Percentiles rank a stretch among this genome's conserved stretches.
Evolutionary conservation across 2,113 vertebrate genomes (phyloP).

Genomic region (Balaenoptera acutorostrata): DNA sequence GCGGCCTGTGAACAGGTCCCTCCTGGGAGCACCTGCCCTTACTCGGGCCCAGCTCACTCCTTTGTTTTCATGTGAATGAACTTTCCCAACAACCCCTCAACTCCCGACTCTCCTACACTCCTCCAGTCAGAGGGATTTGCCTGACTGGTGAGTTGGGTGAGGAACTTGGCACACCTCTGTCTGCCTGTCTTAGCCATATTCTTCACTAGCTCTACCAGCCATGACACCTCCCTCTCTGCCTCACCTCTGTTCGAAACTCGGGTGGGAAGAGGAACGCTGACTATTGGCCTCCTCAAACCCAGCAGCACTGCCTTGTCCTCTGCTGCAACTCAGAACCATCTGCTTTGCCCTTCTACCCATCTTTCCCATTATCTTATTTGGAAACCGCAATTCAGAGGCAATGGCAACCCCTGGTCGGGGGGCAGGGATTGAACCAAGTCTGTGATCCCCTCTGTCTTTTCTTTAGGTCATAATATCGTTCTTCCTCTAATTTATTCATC

Average conservation of each 20-base stretch:
- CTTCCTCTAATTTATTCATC: neutral
- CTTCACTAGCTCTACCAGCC: neutral
- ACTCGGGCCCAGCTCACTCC: neutral
- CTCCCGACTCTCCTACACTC: neutral
- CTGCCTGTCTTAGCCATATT: neutral
- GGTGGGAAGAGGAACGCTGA: accelerated
- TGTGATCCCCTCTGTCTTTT: neutral
- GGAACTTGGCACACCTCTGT: neutral
- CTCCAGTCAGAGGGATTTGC: neutral
- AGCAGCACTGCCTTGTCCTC: accelerated
- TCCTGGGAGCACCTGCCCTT: neutral
- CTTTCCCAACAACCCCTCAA: neutral
- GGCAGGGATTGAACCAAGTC: neutral
- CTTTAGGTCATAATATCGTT: neutral
- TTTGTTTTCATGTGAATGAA: neutral
- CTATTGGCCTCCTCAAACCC: neutral
- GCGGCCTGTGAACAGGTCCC: neutral
- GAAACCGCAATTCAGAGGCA: neutral
- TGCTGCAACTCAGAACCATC: neutral
- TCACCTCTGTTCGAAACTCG: neutral
- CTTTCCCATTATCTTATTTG: too few relatives aligned
- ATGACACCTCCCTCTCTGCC: neutral
- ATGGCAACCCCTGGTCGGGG: too few relatives aligned
- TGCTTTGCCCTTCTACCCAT: accelerated
- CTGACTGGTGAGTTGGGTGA: neutral